Conservation (phyloP, 1,140 invertebrate genomes). For the Thalassaphorura encarpata region DNA sequence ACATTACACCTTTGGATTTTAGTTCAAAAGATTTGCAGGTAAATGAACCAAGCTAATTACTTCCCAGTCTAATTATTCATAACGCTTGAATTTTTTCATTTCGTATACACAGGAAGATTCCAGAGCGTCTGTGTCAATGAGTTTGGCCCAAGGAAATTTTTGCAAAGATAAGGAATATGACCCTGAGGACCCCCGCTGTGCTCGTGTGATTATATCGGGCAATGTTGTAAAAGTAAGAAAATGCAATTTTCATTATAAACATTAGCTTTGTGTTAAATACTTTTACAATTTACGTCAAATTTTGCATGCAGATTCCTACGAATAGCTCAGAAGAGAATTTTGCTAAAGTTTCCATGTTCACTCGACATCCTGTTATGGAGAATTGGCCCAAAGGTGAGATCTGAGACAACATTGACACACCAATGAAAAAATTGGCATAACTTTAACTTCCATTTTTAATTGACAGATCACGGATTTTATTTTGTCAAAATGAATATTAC, state of each 20-base stretch:
- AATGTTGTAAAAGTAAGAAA: constrained; percentile 50
- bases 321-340: constrained; percentile 47
- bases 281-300: not conserved
- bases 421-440: not conserved
- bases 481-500: constrained; percentile 60
- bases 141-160: constrained; percentile 55
- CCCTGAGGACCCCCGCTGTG: constrained; percentile 70
- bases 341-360: constrained; percentile 52
- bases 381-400: constrained; percentile 49
- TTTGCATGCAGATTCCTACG: constrained; percentile 45
- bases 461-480: constrained; percentile 60
- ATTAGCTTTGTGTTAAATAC: not conserved
- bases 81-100: not conserved
- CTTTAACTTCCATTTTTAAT: not conserved
- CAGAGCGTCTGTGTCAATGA: constrained; percentile 54
- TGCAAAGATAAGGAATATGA: constrained; percentile 53
- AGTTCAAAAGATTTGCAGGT: constrained; percentile 59
- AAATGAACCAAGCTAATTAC: constrained; percentile 34
- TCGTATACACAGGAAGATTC: constrained; percentile 46
- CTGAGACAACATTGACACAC: not conserved
- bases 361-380: constrained; percentile 56
- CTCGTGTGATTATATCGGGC: constrained; percentile 59
- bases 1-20: constrained; percentile 63
- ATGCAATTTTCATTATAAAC: not conserved
- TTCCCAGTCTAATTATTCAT: not conserved